Evolutionary conservation across 2,113 vertebrate species (phyloP).

Genomic region (Pelmatolapia mariae): DNA sequence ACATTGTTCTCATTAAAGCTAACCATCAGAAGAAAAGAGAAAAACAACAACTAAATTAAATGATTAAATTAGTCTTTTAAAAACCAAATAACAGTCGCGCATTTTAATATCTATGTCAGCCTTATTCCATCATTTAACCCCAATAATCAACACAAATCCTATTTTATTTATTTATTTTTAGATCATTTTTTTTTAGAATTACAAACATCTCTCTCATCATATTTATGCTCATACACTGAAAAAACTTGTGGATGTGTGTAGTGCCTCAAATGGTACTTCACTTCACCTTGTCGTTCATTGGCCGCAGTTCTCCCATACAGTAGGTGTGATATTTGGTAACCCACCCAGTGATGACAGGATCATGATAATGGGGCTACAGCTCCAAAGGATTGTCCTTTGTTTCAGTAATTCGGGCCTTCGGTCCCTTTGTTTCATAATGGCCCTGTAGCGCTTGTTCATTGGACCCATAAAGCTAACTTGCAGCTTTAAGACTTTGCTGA

Average conservation of each 20-base stretch:
- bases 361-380: background rate
- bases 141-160: background rate
- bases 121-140: background rate
- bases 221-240: background rate
- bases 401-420: background rate
- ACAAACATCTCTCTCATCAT: background rate
- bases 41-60: background rate
- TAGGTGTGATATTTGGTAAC: background rate
- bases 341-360: background rate
- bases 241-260: background rate
- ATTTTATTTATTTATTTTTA: background rate
- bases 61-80: background rate
- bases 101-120: background rate
- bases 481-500: background rate
- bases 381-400: background rate
- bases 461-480: background rate
- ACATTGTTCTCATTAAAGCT: background rate
- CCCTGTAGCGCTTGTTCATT: background rate
- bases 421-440: background rate
- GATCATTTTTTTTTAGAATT: background rate
- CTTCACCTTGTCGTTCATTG: background rate
- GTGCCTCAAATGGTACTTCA: background rate
- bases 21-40: background rate
- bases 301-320: background rate
- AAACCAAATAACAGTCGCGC: background rate